Conservation (phyloP, 2,888 invertebrate species). For the Sinelater perroti region DNA sequence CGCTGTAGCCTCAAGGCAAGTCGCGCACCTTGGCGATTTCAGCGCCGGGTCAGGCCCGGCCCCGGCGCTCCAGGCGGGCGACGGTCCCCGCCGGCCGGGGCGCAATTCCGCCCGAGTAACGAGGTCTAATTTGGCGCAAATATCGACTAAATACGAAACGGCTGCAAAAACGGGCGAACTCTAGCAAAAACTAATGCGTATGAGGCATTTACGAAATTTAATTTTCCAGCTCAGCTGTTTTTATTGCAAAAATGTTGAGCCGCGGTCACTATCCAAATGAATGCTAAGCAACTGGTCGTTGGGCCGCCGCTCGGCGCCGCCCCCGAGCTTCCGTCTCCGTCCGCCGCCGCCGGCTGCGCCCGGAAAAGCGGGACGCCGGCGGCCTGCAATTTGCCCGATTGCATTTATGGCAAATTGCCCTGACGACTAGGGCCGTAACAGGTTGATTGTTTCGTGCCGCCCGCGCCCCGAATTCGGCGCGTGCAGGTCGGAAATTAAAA, state of each 20-base stretch:
- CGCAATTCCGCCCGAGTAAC: conserved; percentile 26
- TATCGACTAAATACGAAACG: conserved; percentile 40
- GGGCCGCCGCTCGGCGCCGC: conserved; percentile 30
- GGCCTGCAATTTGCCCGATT: conserved; percentile 13
- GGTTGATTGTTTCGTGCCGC: conserved; percentile 19
- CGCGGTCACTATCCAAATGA: conserved; percentile 44
- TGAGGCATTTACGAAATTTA: conserved; percentile 60
- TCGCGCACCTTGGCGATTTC: no score
- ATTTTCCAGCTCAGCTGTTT: conserved; percentile 59
- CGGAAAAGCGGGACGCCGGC: conserved; percentile 10
- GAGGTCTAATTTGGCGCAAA: conserved; percentile 38
- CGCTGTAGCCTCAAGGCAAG: no score
- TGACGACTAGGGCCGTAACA: conserved; percentile 23
- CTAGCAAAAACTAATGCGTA: conserved; percentile 60
- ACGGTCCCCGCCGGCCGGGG: neutral
- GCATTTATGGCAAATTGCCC: conserved; percentile 24
- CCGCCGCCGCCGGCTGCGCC: neutral
- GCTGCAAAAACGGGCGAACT: conserved; percentile 40
- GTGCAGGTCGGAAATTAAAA: neutral
- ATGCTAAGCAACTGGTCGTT: conserved; percentile 42
- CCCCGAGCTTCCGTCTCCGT: conserved; percentile 9
- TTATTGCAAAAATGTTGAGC: conserved; percentile 54
- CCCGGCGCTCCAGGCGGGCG: neutral
- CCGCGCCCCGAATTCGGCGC: neutral
- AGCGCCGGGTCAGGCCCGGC: no score